phyloP scores from a whole-genome alignment of 2,113 vertebrate species.

The Lasiurus cinereus region DNA sequence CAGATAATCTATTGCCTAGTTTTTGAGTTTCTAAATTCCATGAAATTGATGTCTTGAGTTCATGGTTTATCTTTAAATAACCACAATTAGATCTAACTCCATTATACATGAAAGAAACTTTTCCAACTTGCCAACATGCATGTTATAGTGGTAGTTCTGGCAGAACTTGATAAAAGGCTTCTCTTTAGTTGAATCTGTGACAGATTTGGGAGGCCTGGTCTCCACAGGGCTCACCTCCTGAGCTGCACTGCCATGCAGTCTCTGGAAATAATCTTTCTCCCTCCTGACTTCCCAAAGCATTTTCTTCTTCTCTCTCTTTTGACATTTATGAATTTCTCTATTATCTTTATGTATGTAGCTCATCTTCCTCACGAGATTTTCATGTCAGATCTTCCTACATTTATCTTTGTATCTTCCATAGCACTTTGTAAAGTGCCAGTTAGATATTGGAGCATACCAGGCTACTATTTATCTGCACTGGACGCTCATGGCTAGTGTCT shows the following conservation, averaged over 20 bases:
- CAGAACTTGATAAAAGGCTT: neutral
- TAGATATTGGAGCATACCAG: neutral
- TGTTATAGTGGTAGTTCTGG: neutral
- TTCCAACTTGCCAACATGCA: neutral
- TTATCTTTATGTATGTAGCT: neutral
- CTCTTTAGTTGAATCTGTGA: neutral
- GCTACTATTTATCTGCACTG: neutral
- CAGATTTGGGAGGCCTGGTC: neutral
- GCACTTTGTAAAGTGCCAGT: neutral
- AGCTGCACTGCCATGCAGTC: neutral
- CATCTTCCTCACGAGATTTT: neutral
- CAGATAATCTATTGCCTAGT: neutral
- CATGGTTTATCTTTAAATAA: constrained; percentile 43
- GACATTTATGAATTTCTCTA: neutral
- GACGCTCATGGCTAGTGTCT: neutral
- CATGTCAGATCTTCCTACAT: neutral
- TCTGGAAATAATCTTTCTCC: neutral
- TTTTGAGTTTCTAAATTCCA: neutral
- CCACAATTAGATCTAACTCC: neutral
- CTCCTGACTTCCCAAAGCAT: neutral
- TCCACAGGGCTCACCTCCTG: neutral
- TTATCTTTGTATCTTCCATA: neutral
- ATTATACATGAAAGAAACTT: neutral
- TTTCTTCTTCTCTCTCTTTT: constrained; percentile 13
- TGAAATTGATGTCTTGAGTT: neutral